Evolutionary conservation across 2,888 invertebrate genomes (phyloP), one percentile per base, ranked within the genome.

Genomic region (Xanthia togata): DNA sequence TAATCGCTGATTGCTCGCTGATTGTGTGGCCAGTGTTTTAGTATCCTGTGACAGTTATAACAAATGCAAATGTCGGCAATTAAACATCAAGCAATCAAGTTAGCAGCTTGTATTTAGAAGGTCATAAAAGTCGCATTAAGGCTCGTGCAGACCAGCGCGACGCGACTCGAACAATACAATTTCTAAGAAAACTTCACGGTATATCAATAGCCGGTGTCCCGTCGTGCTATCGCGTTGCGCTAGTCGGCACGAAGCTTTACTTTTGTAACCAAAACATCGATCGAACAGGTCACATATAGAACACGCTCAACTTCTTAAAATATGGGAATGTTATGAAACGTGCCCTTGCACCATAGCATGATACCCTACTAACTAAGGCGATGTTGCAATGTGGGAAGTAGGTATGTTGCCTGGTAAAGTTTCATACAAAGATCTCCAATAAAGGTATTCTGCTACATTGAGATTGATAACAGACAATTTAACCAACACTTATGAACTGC

Each of bases 1-100:
- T 89, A 85, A 89, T 87, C 87, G 78, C 84, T 88, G 89, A 90
- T 91, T 87, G 85, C 81, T 77, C 71, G 55, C 73, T 79, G 87
- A 89, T 87, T 84, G 63, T 78, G 75, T 77, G 74, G 78, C 72
- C 80, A 70, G 78, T 83, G 63, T 84, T 84, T 84, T 71, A 83
- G 70, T 71, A 79, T 75, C 59, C 72, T 70, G 73, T 50, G 62
- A 79, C 74, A 80, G 67, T 72, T 69, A 75, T 76, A 63, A 79
- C 1, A 62, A 76, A 59, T 65, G 59, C 23, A 47, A 62, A 73
- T 73, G 62, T 71, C 59, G 70, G 62, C 4, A 26, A 38, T 63
- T 76, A 59, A 23, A 8, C 8, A 63, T 41, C 55, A 31, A 70
- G 6, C 17, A 35, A 57, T 12, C 31, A 41, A n/a, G 55, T 57